These are phyloP conservation scores for Heliconius ismenius DNA, from an alignment of 2,888 invertebrate species.

Conservation along the genomic window DNA sequence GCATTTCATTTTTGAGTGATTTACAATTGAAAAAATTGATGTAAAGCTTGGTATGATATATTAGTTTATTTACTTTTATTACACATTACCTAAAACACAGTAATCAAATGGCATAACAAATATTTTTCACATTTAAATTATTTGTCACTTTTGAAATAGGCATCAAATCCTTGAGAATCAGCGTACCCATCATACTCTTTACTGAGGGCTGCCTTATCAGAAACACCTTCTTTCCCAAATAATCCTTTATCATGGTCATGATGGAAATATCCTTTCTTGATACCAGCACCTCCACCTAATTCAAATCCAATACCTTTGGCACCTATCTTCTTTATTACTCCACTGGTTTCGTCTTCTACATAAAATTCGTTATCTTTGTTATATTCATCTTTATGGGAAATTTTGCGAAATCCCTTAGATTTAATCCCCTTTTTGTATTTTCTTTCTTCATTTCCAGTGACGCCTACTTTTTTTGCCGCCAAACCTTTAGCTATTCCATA, in stretches of 20 bases:
- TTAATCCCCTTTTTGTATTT: constrained; percentile 81
- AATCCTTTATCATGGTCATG: constrained; percentile 72
- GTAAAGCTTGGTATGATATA: neutral
- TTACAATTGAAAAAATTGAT: constrained; percentile 28
- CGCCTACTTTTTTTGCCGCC: constrained; percentile 65
- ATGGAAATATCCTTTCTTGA: constrained; percentile 65
- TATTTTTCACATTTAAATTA: constrained; percentile 9
- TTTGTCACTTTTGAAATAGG: constrained; percentile 56
- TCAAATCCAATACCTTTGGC: constrained; percentile 73
- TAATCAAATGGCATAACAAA: neutral
- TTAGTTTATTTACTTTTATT: neutral
- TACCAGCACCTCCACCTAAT: constrained; percentile 68
- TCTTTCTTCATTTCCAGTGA: constrained; percentile 69
- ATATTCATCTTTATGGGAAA: constrained; percentile 83
- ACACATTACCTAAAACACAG: neutral
- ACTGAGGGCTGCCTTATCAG: constrained; percentile 77
- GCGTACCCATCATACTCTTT: constrained; percentile 74
- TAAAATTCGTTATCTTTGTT: constrained; percentile 83
- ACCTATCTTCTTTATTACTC: constrained; percentile 75
- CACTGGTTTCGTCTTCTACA: constrained; percentile 80
- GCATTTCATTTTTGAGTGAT: constrained; percentile 37
- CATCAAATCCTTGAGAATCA: constrained; percentile 72
- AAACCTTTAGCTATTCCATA: constrained; percentile 69
- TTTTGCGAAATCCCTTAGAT: constrained; percentile 81
- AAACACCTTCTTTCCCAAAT: constrained; percentile 73